Evolutionary conservation across 92 coral and sea anemone genomes (phyloP), one percentile per base, ranked within the genome.

Genomic region (Muricea muricata): DNA sequence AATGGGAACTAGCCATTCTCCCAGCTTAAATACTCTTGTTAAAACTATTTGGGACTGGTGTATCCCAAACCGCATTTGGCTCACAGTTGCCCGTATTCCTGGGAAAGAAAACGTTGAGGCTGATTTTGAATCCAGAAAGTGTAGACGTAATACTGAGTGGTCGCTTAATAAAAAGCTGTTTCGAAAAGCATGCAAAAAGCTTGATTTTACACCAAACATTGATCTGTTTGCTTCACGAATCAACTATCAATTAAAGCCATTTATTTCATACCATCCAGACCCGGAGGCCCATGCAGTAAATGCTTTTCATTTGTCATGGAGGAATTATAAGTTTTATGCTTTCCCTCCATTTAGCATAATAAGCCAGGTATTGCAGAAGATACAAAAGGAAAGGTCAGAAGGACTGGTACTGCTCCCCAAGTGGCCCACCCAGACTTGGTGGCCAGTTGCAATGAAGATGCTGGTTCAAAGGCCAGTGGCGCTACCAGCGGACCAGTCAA

Each of bases 1-100:
- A 66, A 89, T 92, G 91, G 92, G 91, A 12, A 86, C 91, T 23
- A 79, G 94, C 46, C 92, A 91, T 69, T 60, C 60, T 6, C 2
- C 7, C 2, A 52, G 20, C 2, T 17, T 13, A 23, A 52, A 52
- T 17, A 52, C 18, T 10, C 8, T 18, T 17, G 8, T 10, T 85
- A 92, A 39, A 30, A 67, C 72, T 58, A 80, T 92, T n/a, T 87
- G 91, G 91, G 65, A 63, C 34, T 87, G 89, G 89, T 86, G 90
- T 48, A 73, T 66, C 5, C 54, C 21, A 56, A 52, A 71, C 14
- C 56, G 37, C 3, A 67, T 77, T 13, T 91, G 83, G 80, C 28
- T 87, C 46, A 73, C 83, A 1, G 79, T 66, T 37, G 87, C 78
- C 6, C 91, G 87, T 67, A 86, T 86, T 24, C 93, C 93, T n/a